These are phyloP conservation scores for Sisor rabdophorus DNA, from an alignment of 2,113 vertebrate species.

Conservation along the genomic window DNA sequence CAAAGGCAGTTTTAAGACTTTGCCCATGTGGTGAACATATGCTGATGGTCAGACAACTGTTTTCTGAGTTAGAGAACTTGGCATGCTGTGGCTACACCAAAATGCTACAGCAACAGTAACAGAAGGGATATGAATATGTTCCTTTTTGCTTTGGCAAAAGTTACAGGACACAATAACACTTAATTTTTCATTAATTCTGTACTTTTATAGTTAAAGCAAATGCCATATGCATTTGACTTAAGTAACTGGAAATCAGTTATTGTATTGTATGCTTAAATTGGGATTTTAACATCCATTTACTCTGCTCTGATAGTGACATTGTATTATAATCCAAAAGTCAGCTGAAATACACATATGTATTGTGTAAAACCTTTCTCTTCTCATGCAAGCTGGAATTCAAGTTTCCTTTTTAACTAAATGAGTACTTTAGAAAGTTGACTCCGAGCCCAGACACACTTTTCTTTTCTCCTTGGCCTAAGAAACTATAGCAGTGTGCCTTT, in stretches of 20 bases:
- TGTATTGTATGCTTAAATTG: too few species aligned
- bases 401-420: slow-evolving; percentile 11
- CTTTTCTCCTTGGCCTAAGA: slow-evolving; percentile 21
- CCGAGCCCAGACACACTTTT: slow-evolving; percentile 6
- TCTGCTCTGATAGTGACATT: too few species aligned
- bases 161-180: neutral
- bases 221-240: too few species aligned
- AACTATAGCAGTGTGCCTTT: slow-evolving; percentile 27
- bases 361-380: neutral
- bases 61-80: slow-evolving; percentile 55
- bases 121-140: neutral
- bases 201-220: neutral
- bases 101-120: neutral
- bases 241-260: too few species aligned
- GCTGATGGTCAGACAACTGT: slow-evolving; percentile 53
- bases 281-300: too few species aligned
- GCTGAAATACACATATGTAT: neutral
- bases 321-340: neutral
- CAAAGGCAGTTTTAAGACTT: neutral
- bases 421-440: slow-evolving; percentile 28
- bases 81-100: slow-evolving; percentile 3
- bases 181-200: neutral
- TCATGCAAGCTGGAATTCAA: neutral
- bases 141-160: neutral
- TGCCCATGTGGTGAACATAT: slow-evolving; percentile 48